These are phyloP conservation scores for Heteromormyrus szaboi DNA, from an alignment of 2,797 vertebrate species.

Conservation along the genomic window DNA sequence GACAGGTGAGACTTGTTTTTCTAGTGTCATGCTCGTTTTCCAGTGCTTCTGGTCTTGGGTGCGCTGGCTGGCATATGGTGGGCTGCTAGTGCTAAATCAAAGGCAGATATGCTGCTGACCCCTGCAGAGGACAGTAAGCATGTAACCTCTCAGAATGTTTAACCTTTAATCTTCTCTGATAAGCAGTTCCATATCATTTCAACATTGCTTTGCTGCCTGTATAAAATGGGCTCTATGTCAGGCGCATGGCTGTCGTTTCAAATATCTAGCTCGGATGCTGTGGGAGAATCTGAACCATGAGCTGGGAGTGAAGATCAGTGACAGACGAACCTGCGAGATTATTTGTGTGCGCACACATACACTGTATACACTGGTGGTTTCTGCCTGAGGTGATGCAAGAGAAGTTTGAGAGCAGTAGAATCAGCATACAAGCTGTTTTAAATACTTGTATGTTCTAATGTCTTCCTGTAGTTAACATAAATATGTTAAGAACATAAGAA, in stretches of 20 bases:
- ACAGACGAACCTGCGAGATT: background rate
- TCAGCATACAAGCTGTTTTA: background rate
- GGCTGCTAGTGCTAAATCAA: background rate
- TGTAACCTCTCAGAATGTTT: background rate
- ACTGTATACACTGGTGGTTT: background rate
- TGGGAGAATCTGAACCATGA: background rate
- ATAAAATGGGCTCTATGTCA: background rate
- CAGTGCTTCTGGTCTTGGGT: background rate
- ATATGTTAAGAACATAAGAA: background rate
- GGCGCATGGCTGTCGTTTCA: background rate
- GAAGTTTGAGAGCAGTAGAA: background rate
- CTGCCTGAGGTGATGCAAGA: background rate
- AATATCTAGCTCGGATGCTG: background rate
- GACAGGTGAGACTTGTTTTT: slow-evolving; percentile 73
- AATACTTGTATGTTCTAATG: background rate
- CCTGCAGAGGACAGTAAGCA: background rate
- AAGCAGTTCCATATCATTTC: background rate
- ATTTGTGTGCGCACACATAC: background rate
- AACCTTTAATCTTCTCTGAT: background rate
- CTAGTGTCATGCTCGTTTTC: background rate
- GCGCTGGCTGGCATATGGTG: background rate
- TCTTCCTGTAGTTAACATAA: background rate
- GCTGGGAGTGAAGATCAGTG: background rate
- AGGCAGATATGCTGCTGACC: background rate
- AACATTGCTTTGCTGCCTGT: background rate